A percentile compares a stretch with the other conserved stretches of the same genome.
Conservation (phyloP, 2,888 invertebrate genomes). For the Oasisia sp. region DNA sequence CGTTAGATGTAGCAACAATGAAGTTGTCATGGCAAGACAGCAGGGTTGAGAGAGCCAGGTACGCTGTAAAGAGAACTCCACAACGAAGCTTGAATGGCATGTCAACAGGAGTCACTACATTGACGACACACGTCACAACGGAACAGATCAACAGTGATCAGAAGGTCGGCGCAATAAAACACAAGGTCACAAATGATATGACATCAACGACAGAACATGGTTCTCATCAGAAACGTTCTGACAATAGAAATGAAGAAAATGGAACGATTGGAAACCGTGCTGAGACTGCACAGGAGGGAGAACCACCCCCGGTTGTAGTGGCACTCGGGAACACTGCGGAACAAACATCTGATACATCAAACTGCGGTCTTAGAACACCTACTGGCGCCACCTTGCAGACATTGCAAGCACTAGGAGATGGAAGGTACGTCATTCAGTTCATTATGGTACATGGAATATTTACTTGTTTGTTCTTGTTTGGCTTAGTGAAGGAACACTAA, state of each 20-base stretch:
- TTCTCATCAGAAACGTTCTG: not conserved
- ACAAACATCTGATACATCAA: not conserved
- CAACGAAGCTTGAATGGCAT: not conserved
- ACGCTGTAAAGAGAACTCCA: not conserved
- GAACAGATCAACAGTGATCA: not conserved
- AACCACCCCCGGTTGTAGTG: not conserved
- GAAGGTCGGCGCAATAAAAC: not conserved
- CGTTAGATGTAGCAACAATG: slow-evolving; percentile 51
- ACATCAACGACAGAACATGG: not conserved
- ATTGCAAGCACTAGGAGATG: not conserved
- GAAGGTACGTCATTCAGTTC: not conserved
- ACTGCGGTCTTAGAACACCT: not conserved
- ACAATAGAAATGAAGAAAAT: not conserved
- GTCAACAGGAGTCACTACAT: not conserved
- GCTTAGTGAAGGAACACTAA: no score
- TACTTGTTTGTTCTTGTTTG: not conserved
- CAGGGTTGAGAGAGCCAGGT: slow-evolving; percentile 46
- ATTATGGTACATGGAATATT: not conserved
- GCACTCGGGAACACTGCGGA: not conserved
- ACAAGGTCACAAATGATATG: not conserved
- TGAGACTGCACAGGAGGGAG: not conserved
- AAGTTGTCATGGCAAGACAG: slow-evolving; percentile 47
- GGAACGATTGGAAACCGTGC: not conserved
- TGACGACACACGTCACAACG: not conserved
- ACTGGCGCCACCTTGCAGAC: not conserved